Conservation (phyloP, 2,797 vertebrate genomes). For the Hypotaenidia philippensis region DNA sequence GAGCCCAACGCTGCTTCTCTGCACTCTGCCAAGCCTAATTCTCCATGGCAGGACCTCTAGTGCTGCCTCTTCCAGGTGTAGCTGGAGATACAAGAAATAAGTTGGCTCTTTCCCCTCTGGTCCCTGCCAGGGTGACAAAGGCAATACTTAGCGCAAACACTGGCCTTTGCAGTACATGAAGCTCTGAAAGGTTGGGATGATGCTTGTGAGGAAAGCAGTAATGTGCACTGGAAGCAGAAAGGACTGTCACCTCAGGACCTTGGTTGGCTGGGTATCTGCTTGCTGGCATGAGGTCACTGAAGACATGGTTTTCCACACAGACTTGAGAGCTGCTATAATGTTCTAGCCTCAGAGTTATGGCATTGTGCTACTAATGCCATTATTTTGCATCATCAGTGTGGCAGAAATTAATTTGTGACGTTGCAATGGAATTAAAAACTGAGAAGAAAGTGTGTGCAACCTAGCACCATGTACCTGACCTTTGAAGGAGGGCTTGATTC, state of each 20-base stretch:
- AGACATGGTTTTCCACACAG: not conserved
- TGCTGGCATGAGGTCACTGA: not conserved
- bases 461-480: not conserved
- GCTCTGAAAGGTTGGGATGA: not conserved
- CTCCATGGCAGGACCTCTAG: not conserved
- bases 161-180: not conserved
- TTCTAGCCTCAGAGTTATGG: not conserved
- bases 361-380: not conserved
- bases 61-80: not conserved
- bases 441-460: not conserved
- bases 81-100: not conserved
- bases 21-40: not conserved
- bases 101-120: not conserved
- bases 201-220: not conserved
- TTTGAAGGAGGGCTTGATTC: not conserved
- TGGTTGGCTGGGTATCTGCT: not conserved
- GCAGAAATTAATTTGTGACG: not conserved
- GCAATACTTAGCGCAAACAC: not conserved
- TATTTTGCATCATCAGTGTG: not conserved
- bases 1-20: not conserved
- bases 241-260: not conserved
- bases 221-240: not conserved
- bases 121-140: not conserved
- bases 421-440: not conserved
- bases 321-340: not conserved